Base-by-base conservation (phyloP, 2,888 invertebrate genomes). In the Acronicta leporina region DNA sequence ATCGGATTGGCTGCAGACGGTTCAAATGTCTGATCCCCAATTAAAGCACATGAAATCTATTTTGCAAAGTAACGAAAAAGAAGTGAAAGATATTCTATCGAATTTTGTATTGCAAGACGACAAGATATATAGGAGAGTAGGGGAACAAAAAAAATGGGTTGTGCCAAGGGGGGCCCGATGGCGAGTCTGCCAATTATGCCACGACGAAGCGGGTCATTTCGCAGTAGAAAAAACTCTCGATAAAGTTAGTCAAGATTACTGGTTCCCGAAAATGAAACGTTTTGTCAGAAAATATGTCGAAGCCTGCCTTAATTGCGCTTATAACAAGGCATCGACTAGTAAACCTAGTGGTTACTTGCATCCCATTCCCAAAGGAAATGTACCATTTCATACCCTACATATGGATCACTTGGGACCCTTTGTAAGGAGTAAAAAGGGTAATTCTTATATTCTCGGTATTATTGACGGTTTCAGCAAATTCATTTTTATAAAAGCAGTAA, bases 161-260 rank as follows among this genome's bases (percentile, higher is more conserved):
- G 77, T 77, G 0, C 78, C 78, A 13, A 68, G 61, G 33, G 55
- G 60, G 0, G 69, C 56, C 2, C 41, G 74, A 1, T 78, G 75
- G 75, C 75, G 73, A 15, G 43, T 80, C 7, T 16, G 67, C 0
- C 65, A 68, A 33, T 47, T 15, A 11, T 75, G 73, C 30, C 71
- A 77, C 41, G 74, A 77, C 30, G 71, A 75, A 20, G 44, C 69
- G 0, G 76, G 76, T 1, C 73, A 73, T 48, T 71, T 56, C 38
- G 67, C 67, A 6, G 66, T 61, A 7, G 75, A 73, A 0, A 77
- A 77, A 44, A 73, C 74, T 0, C 13, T 63, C 16, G n/a, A 48
- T 38, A 48, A 48, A 48, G 13, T 48, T 9, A 48, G n/a, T 20
- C 38, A 40, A 20, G 48, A 45, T 27, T 45, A 45, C 27, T 45